These are phyloP conservation scores for Caenorhabditis briggsae DNA, from an alignment of 1,140 invertebrate genomes.

Conservation along the genomic window DNA sequence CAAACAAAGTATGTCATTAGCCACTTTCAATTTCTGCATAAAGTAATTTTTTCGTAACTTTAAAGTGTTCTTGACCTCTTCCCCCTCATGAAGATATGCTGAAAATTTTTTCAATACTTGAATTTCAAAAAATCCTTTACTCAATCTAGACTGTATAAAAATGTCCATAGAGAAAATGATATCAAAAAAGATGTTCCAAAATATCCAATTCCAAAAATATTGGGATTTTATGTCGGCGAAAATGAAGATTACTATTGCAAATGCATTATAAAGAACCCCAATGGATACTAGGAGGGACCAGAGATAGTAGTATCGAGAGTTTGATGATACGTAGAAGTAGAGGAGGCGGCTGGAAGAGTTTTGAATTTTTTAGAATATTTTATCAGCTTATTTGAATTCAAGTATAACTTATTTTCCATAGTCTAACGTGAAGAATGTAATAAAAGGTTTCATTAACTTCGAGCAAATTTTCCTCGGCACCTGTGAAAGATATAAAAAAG, in stretches of 20 bases:
- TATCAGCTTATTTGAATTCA: no score
- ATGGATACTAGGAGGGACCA: conserved; percentile 6
- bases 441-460: no score
- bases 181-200: conserved; percentile 44
- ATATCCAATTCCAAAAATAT: conserved; percentile 55
- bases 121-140: not conserved
- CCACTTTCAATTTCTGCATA: conserved; percentile 18
- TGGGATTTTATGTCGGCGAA: conserved; percentile 58
- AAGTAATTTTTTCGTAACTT: conserved; percentile 24
- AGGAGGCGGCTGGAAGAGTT: conserved; percentile 9
- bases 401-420: no score
- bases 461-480: no score
- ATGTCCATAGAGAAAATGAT: conserved; percentile 39
- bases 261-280: conserved; percentile 56
- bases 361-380: not conserved
- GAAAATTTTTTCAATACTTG: not conserved
- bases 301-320: conserved; percentile 15
- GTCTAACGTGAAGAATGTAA: no score
- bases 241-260: conserved; percentile 64
- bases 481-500: no score
- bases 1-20: conserved; percentile 51
- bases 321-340: conserved; percentile 9
- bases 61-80: conserved; percentile 13
- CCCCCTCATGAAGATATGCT: conserved; percentile 23
- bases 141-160: conserved; percentile 30